Base-by-base conservation (phyloP, 1,140 invertebrate genomes). In the Aphis gossypii region DNA sequence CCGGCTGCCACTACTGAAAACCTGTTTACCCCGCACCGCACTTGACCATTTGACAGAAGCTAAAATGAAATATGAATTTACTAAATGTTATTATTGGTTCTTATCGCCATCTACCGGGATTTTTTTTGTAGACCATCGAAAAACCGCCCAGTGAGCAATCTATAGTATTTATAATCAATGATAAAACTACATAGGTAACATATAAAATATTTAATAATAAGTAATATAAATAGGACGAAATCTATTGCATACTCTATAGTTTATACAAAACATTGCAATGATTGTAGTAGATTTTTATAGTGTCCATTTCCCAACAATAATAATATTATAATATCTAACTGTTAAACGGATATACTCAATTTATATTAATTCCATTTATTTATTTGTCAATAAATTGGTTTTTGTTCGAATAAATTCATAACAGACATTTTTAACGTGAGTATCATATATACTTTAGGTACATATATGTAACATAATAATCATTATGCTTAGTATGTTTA, bases 371-470 rank as follows among this genome's bases (percentile, higher is more conserved):
- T n/a, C 48, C n/a, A 89, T 54, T 54, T 23, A 38, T 23, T 23
- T 18, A 48, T 89, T 89, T 89, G 46, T 89, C 87, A 89, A 54
- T 89, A 89, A 89, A 89, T 89, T 89, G 8, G 8, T 25, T 54
- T 18, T 11, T 89, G n/a, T 54, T 38, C 20, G 18, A n/a, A 76
- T n/a, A 76, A 76, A n/a, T 76, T 76, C 30, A 76, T n/a, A 76
- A 87, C 20, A 46, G 30, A 84, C 38, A 84, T 84, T 86, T 46
- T n/a, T 86, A 46, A 46, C 23, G 44, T 46, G 18, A 46, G n/a
- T 38, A 35, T 35, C 6, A 20, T 41, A 2, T 82, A 7, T 44
- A 41, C 82, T 38, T 38, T 23, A 51, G 14, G 48, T 20, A 18
- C 48, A 84, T 41, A 84, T 44, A 41, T 84, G 38, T 41, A 38